These are phyloP conservation scores for Aphelocoma californica DNA, from an alignment of 2,797 vertebrate genomes.

Conservation along the genomic window DNA sequence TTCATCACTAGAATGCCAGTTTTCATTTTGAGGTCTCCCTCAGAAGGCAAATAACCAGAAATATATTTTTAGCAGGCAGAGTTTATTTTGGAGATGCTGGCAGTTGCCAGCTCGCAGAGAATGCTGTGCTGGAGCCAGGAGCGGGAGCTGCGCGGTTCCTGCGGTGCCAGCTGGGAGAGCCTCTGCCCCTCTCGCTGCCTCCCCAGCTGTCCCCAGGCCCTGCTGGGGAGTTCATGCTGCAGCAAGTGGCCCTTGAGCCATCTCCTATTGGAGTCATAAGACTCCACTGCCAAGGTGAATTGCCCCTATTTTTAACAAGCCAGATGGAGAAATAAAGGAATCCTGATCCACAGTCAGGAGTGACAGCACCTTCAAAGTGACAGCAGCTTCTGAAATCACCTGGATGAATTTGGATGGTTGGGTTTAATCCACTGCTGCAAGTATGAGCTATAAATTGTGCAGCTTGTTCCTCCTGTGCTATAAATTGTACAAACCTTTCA, in stretches of 20 bases:
- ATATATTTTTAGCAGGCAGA: slow-evolving; percentile 18
- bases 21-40: background rate
- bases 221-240: background rate
- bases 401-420: background rate
- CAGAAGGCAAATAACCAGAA: background rate
- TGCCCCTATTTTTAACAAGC: background rate
- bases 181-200: background rate
- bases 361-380: background rate
- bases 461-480: background rate
- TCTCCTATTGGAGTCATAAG: background rate
- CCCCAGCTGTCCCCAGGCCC: background rate
- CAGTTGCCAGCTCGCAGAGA: background rate
- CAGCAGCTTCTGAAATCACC: background rate
- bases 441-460: background rate
- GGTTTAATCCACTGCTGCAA: background rate
- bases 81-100: slow-evolving; percentile 19
- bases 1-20: background rate
- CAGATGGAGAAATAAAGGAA: background rate
- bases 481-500: background rate
- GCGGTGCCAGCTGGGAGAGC: background rate
- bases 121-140: background rate
- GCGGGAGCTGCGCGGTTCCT: background rate
- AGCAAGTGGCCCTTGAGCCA: background rate
- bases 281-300: background rate
- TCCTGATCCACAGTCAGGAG: background rate